These are phyloP conservation scores for Odocoileus virginianus DNA, from an alignment of 2,113 vertebrate genomes.

Conservation along the genomic window DNA sequence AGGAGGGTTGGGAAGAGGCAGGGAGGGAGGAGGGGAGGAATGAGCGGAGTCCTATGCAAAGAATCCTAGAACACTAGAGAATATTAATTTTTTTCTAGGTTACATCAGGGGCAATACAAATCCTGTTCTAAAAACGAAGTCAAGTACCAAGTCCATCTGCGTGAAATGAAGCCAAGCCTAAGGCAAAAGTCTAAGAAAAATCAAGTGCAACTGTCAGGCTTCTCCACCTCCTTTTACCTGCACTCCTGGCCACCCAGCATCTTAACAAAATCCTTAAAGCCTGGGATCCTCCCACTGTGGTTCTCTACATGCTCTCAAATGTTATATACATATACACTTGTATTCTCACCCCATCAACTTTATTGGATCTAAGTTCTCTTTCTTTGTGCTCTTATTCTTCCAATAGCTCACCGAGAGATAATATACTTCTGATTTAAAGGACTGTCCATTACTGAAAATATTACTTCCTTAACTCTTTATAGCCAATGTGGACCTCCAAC, in stretches of 20 bases:
- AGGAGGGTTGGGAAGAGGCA: neutral
- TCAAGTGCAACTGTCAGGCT: neutral
- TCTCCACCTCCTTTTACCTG: neutral
- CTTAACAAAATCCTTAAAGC: neutral
- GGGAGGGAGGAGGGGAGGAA: neutral
- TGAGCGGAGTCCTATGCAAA: neutral
- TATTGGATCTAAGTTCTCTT: neutral
- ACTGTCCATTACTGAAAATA: neutral
- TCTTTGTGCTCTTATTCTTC: neutral
- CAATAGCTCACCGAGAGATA: neutral
- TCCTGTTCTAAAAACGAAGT: neutral
- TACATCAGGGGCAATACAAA: neutral
- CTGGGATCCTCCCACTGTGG: neutral
- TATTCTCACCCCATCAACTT: neutral
- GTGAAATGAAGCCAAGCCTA: neutral
- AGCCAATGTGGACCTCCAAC: neutral
- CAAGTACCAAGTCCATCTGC: neutral
- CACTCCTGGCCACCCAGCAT: neutral
- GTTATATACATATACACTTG: no score
- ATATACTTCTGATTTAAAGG: neutral
- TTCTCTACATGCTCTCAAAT: neutral
- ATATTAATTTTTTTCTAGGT: neutral
- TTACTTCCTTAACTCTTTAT: neutral
- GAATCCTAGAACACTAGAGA: neutral
- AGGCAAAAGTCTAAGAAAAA: neutral